phyloP scores from a whole-genome alignment of 2,113 vertebrate genomes.

The Glaucidium brasilianum region DNA sequence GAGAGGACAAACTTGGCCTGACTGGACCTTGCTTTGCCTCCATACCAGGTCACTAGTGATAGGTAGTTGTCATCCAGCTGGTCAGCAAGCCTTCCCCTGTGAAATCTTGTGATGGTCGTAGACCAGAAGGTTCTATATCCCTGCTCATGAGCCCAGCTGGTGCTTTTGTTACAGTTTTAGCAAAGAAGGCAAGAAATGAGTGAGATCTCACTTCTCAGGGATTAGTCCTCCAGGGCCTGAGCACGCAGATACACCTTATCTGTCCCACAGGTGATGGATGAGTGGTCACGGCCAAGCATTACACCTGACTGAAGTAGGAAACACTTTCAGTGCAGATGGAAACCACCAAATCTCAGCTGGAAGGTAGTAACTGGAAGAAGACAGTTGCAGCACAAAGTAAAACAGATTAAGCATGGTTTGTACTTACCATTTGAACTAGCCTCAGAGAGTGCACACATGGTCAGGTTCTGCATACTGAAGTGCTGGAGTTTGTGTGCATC shows the following conservation, averaged over 20 bases:
- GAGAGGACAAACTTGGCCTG: background rate
- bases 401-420: background rate
- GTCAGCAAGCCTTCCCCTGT: background rate
- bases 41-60: background rate
- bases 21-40: background rate
- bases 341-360: background rate
- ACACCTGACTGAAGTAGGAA: background rate
- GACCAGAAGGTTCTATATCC: background rate
- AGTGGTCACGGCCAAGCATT: background rate
- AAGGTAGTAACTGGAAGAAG: background rate
- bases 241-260: fast-evolving
- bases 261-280: background rate
- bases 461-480: background rate
- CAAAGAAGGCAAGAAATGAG: background rate
- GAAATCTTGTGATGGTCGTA: background rate
- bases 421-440: background rate
- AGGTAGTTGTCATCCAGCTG: background rate
- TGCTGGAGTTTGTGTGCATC: background rate
- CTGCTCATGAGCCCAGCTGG: background rate
- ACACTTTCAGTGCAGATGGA: background rate
- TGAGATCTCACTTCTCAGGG: background rate
- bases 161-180: background rate
- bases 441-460: background rate
- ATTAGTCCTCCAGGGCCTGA: background rate
- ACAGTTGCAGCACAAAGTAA: background rate